Conservation (phyloP, 2,113 vertebrate genomes). For the Plotosus lineatus region DNA sequence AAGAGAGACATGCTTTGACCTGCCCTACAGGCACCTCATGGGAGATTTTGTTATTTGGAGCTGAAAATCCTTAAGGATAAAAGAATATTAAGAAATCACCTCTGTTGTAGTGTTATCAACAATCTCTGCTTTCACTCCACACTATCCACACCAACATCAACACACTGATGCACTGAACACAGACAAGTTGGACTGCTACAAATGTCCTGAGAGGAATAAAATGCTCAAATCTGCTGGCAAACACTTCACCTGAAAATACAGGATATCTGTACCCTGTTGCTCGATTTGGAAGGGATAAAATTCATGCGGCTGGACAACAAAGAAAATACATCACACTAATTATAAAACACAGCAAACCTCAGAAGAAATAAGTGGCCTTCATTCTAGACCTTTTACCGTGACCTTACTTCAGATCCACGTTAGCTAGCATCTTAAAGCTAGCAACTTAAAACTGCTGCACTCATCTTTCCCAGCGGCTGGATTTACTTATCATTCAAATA, state of each 20-base stretch:
- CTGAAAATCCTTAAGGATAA: conserved; percentile 24
- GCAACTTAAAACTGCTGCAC: not conserved
- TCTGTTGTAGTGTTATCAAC: not conserved
- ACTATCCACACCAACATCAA: not conserved
- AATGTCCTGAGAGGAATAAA: not conserved
- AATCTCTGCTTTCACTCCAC: not conserved
- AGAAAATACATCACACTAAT: conserved; percentile 1
- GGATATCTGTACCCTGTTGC: not conserved
- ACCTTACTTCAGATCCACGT: conserved; percentile 1
- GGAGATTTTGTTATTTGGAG: conserved; percentile 1
- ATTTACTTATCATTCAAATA: not conserved
- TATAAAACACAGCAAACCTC: not conserved
- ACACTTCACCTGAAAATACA: not conserved
- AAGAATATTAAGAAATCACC: not conserved
- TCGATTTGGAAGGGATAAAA: not conserved
- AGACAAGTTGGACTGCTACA: not conserved
- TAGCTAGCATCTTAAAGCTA: conserved; percentile 11
- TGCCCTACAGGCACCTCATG: not conserved
- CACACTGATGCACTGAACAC: not conserved
- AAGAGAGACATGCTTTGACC: conserved; percentile 31
- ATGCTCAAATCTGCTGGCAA: not conserved
- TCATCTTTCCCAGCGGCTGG: conserved; percentile 24
- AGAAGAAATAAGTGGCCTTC: not conserved
- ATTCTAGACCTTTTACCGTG: not conserved
- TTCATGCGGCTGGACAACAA: not conserved